phyloP scores from a whole-genome alignment of 2,113 vertebrate genomes.

The Xerus inauris region DNA sequence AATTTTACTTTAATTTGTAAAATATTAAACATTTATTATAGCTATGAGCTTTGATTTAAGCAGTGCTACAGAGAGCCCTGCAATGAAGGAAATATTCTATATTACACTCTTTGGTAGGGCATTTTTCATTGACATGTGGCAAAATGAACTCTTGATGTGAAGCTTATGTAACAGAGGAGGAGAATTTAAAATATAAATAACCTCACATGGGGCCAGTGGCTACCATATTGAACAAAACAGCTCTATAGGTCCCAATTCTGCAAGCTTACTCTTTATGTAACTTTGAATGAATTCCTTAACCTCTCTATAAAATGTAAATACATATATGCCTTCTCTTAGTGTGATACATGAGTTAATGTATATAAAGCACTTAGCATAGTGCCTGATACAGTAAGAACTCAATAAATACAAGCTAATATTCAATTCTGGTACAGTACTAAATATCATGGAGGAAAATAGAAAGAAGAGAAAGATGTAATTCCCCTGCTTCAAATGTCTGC shows the following conservation, averaged over 20 bases:
- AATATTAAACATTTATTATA: neutral
- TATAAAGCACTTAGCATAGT: neutral
- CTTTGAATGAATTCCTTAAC: neutral
- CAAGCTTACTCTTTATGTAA: neutral
- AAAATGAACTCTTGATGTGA: neutral
- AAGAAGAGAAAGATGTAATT: neutral
- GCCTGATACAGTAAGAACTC: neutral
- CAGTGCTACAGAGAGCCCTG: neutral
- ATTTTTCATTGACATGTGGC: neutral
- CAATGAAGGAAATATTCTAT: neutral
- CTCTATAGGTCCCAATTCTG: neutral
- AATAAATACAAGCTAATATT: neutral
- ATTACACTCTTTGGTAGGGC: neutral
- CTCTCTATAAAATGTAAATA: neutral
- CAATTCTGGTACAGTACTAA: neutral
- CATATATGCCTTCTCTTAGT: neutral
- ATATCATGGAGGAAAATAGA: neutral
- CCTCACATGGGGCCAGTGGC: neutral
- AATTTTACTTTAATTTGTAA: neutral
- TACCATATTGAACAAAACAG: neutral
- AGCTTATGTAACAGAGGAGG: neutral
- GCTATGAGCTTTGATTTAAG: neutral
- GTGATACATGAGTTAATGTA: neutral
- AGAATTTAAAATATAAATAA: slow-evolving; percentile 1
- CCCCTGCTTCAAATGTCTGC: neutral